Percentiles rank a stretch among this genome's conserved stretches.
These are phyloP conservation scores for Trachymyrmex cornetzi DNA, from an alignment of 1,140 invertebrate genomes.

Conservation along the genomic window DNA sequence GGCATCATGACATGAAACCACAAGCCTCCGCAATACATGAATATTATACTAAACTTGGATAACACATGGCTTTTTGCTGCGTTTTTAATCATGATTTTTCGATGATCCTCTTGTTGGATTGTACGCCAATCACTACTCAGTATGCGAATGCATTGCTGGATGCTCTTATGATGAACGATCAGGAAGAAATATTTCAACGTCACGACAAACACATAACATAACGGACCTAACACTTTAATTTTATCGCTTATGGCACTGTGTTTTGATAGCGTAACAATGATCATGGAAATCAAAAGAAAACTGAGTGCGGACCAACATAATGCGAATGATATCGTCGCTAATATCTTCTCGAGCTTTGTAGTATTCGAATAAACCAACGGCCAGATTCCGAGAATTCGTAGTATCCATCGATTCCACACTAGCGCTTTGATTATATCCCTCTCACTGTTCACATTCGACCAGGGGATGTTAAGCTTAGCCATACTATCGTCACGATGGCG, in stretches of 20 bases:
- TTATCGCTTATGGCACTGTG: neutral
- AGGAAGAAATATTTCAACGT: neutral
- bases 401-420: slow-evolving; percentile 1
- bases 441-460: slow-evolving; percentile 8
- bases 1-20: slow-evolving; percentile 48
- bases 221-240: neutral
- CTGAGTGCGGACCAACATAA: neutral
- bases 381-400: slow-evolving; percentile 20
- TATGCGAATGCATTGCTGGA: neutral
- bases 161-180: neutral
- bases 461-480: slow-evolving; percentile 3
- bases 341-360: neutral
- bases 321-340: neutral
- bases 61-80: slow-evolving; percentile 36
- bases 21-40: slow-evolving; percentile 58
- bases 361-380: neutral
- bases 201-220: neutral
- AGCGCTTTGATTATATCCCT: neutral
- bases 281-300: slow-evolving; percentile 15
- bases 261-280: neutral
- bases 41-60: slow-evolving; percentile 6
- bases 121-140: slow-evolving; percentile 2
- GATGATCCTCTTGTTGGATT: neutral
- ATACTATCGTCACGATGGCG: neutral
- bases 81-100: slow-evolving; percentile 40